These are phyloP conservation scores for Emydocephalus ijimae DNA, from an alignment of 2,113 vertebrate species.

Conservation along the genomic window DNA sequence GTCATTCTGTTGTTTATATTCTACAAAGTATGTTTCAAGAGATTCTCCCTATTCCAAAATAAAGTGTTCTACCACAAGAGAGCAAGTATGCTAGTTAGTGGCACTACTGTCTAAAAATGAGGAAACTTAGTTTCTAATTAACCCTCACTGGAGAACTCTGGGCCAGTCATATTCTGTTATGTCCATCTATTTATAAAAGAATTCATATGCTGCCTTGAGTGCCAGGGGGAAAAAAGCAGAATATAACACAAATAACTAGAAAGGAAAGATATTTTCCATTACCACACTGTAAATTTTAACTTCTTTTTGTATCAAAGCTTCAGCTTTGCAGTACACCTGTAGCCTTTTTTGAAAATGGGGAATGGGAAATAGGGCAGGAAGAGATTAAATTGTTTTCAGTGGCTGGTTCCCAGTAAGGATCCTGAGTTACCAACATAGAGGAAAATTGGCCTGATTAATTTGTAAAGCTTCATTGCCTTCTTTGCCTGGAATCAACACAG, in stretches of 20 bases:
- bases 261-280: background rate
- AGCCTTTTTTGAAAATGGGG: background rate
- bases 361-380: background rate
- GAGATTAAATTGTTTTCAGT: background rate
- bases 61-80: background rate
- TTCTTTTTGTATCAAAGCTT: background rate
- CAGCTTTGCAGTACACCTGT: background rate
- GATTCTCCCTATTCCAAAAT: background rate
- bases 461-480: background rate
- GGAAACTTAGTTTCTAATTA: background rate
- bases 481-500: background rate
- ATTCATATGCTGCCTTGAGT: background rate
- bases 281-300: background rate
- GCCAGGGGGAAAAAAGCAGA: background rate
- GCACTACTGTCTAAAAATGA: background rate
- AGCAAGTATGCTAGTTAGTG: background rate
- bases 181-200: background rate
- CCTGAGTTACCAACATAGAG: background rate
- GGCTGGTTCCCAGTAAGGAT: background rate
- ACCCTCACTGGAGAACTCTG: background rate
- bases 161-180: background rate
- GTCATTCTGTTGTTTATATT: background rate
- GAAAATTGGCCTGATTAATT: background rate
- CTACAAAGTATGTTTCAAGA: background rate
- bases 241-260: background rate